Base-by-base conservation (phyloP, 2,888 invertebrate genomes). In the Aleiodes alternator region DNA sequence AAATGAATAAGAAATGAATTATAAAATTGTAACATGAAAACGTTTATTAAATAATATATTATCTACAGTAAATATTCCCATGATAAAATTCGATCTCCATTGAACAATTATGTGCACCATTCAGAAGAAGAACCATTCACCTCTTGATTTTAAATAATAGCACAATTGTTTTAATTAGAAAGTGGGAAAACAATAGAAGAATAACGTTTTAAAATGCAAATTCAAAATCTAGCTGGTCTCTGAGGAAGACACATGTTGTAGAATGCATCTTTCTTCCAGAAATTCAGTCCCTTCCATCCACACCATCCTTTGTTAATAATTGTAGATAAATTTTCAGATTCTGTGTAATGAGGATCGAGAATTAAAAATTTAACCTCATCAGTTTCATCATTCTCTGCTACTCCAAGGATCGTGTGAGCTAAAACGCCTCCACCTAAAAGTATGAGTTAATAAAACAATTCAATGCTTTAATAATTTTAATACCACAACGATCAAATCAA, bases 341-440 rank as follows among this genome's bases (percentile, higher is more conserved):
- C 99, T 0, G 97, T 98, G 90, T 97, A 99, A 90, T 99, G 99
- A 0, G 99, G 99, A 91, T 99, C 99, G 53, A 99, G 91, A 82
- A 99, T 96, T n/a, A 99, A 92, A 90, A 97, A 99, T 83, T 95
- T 95, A 0, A 95, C 92, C 78, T 96, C 95, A 23, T 95, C 96
- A 9, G 95, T 94, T 16, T 92, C 91, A 57, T 94, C 92, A 88
- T 97, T 95, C 87, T 95, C 96, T 87, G 97, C 96, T 0, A 99
- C 94, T 1, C 99, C 99, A 73, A 99, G 91, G 82, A 99, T 98
- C 59, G 99, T 99, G 88, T 99, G 99, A 0, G 99, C 99, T 83
- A 98, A 91, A 51, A 98, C 97, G 80, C 98, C 99, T 29, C 99
- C 99, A 86, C 98, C 97, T 96, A 80, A 66, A 78, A 76, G 16